These are phyloP conservation scores for Rhagonycha fulva DNA, from an alignment of 2,888 invertebrate species.

Conservation along the genomic window DNA sequence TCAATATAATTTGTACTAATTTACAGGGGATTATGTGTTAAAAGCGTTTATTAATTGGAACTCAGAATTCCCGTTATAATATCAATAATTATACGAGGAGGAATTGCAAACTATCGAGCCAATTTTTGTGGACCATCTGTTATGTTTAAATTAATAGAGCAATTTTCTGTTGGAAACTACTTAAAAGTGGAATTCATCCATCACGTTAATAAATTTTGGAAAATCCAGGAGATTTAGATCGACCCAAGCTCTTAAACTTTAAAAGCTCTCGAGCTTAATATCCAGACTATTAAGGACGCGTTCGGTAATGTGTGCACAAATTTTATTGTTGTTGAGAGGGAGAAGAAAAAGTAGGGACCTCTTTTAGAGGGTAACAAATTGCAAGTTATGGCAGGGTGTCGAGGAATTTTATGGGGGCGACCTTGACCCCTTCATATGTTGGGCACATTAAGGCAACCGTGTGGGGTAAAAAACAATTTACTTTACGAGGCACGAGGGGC, in stretches of 20 bases:
- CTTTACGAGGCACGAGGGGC: neutral
- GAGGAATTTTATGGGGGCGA: neutral
- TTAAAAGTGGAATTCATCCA: neutral
- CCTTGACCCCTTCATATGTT: neutral
- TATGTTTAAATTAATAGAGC: neutral
- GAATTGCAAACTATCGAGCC: neutral
- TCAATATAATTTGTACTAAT: slow-evolving; percentile 2
- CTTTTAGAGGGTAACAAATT: neutral
- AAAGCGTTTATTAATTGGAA: neutral
- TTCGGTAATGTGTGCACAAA: neutral
- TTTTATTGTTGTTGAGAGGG: neutral
- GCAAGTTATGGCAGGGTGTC: neutral
- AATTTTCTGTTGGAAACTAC: neutral
- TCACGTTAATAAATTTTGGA: neutral
- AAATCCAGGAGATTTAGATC: neutral
- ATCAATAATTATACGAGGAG: neutral
- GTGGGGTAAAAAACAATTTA: neutral
- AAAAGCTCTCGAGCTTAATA: neutral
- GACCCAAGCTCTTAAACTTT: neutral
- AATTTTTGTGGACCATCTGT: neutral
- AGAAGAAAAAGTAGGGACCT: neutral
- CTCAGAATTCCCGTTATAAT: neutral
- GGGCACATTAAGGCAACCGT: neutral
- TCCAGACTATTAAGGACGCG: neutral
- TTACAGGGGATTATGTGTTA: neutral